Evolutionary conservation across 2,888 invertebrate genomes (phyloP).

Genomic region (Melieria omissa): DNA sequence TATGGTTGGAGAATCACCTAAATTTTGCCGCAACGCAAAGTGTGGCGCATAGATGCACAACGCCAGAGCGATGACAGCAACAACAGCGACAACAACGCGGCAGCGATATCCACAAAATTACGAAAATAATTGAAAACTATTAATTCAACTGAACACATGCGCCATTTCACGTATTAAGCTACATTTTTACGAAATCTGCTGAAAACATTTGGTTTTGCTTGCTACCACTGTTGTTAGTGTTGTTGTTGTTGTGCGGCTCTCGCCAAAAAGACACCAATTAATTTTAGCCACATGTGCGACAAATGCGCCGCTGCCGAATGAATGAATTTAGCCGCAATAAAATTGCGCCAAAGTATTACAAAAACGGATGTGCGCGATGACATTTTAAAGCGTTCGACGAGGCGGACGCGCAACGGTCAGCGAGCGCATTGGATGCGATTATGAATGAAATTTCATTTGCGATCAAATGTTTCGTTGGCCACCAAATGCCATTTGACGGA

Average conservation of each 20-base stretch:
- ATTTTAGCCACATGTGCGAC: conserved; percentile 32
- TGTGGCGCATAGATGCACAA: neutral
- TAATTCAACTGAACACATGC: conserved; percentile 35
- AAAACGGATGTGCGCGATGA: conserved; percentile 23
- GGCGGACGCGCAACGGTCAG: neutral
- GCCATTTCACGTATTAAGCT: conserved; percentile 13
- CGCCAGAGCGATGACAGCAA: no score
- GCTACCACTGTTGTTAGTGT: neutral
- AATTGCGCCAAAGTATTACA: conserved; percentile 5
- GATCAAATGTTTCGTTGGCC: conserved; percentile 3
- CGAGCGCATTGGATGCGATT: neutral
- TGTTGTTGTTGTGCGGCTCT: neutral
- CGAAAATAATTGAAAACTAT: conserved; percentile 34
- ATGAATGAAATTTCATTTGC: conserved; percentile 32
- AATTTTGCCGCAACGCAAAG: neutral
- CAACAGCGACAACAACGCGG: conserved; percentile 1
- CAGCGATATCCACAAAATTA: conserved; percentile 29
- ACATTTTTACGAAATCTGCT: neutral
- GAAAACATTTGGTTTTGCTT: neutral
- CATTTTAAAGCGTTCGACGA: conserved; percentile 22
- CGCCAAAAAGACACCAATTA: conserved; percentile 30
- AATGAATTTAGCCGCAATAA: conserved; percentile 18
- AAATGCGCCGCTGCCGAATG: conserved; percentile 11
- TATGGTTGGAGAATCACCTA: neutral
- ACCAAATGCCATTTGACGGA: conserved; percentile 2